Evolutionary conservation across 2,888 invertebrate species (phyloP).

Genomic region (Cerastis leucographa): DNA sequence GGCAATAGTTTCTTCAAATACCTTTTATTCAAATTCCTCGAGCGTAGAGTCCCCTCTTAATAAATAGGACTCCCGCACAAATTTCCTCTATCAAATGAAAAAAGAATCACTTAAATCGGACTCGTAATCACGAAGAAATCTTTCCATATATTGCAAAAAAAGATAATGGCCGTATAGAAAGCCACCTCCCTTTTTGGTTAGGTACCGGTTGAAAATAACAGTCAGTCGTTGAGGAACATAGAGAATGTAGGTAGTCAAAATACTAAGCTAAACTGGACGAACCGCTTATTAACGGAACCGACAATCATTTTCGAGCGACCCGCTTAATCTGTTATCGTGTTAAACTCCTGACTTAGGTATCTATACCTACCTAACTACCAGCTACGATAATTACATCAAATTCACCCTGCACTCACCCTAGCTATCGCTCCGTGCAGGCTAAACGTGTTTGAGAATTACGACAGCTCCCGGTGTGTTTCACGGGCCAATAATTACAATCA

Average conservation of each 20-base stretch:
- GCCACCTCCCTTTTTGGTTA: no score
- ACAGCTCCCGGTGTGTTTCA: neutral
- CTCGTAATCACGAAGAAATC: no score
- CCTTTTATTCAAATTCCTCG: no score
- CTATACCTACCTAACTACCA: neutral
- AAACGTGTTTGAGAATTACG: neutral
- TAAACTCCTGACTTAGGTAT: no score
- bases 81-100: no score
- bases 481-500: neutral
- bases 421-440: neutral
- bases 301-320: neutral
- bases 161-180: no score
- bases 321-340: neutral
- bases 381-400: neutral
- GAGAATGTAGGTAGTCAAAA: neutral
- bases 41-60: no score
- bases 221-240: neutral
- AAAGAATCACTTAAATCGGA: no score
- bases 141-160: no score
- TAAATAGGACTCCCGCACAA: no score
- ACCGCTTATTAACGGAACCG: neutral
- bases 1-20: no score
- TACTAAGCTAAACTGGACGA: neutral
- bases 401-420: neutral
- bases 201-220: no score